Base-by-base conservation (phyloP, 2,113 vertebrate genomes). In the Diadophis punctatus region DNA sequence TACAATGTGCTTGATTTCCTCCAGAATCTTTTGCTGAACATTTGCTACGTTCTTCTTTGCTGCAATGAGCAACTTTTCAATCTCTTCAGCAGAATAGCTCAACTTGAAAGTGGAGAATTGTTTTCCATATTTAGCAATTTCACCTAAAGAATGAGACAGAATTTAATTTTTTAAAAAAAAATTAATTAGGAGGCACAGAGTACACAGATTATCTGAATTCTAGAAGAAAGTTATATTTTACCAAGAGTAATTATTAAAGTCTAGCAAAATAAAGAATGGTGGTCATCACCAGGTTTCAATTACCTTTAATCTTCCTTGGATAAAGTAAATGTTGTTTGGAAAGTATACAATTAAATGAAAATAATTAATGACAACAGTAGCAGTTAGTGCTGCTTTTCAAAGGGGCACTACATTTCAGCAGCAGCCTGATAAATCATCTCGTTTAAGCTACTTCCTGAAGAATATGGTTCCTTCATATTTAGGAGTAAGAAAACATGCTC, bases 1-100 rank as follows among this genome's bases (percentile, higher is more conserved):
- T 25, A 88, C 86, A 92, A 92, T 74, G 23, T 27, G 22, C 48
- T 68, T 92, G 11, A 92, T 92, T n/a, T 92, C 91, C n/a, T 88
- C 91, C 14, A 92, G n/a, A 53, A 92, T 74, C n/a, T 53, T 88
- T 53, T 92, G 48, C 14, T 92, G 86, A 88, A 68, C 58, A 74
- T 52, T 51, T 68, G 48, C 49, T 43, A 92, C 86, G 30, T 92
- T 92, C 25, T 53, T 88, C 48, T 87, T 88, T 53, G 86, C 86
- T 52, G 86, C 86, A 30, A 34, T 25, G 14, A 92, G 34, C 30
- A 92, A 51, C 8, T 68, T 92, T 52, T 51, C 58, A 52, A 92
- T 92, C 18, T 92, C 91, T 53, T 68, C 86, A 43, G 12, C 86
- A 22, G 91, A 68, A 12, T 92, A 92, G 4, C 14, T 68, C 46